Conservation (phyloP, 2,113 vertebrate genomes). For the Pseudorasbora parva region DNA sequence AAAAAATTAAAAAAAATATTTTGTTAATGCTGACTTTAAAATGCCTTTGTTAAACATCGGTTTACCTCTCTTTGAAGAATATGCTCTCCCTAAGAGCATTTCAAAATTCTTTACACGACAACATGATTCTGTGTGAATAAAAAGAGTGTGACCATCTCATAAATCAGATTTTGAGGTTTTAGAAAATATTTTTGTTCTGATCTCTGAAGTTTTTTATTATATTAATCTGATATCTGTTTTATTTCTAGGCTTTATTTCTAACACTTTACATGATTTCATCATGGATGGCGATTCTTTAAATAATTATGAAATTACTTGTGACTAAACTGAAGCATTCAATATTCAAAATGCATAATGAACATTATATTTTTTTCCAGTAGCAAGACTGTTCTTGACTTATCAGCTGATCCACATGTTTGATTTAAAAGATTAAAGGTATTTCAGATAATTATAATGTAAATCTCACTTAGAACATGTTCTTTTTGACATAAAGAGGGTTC, state of each 20-base stretch:
- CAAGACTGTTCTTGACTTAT: not conserved
- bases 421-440: not conserved
- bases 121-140: no score
- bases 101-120: constrained; percentile 77
- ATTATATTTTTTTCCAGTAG: not conserved
- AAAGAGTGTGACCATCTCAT: no score
- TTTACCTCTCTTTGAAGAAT: constrained; percentile 67
- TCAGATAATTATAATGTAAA: no score
- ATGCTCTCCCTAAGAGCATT: constrained; percentile 71
- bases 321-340: not conserved
- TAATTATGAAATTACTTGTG: not conserved
- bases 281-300: not conserved
- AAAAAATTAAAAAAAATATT: no score
- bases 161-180: no score
- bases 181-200: no score
- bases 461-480: no score
- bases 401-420: not conserved
- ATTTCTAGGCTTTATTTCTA: no score
- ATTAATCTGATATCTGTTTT: no score
- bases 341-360: not conserved
- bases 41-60: constrained; percentile 73
- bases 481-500: no score
- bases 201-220: no score
- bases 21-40: constrained; percentile 73
- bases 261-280: not conserved